These are phyloP conservation scores for Gambusia affinis DNA, from an alignment of 2,113 vertebrate genomes.

Conservation along the genomic window DNA sequence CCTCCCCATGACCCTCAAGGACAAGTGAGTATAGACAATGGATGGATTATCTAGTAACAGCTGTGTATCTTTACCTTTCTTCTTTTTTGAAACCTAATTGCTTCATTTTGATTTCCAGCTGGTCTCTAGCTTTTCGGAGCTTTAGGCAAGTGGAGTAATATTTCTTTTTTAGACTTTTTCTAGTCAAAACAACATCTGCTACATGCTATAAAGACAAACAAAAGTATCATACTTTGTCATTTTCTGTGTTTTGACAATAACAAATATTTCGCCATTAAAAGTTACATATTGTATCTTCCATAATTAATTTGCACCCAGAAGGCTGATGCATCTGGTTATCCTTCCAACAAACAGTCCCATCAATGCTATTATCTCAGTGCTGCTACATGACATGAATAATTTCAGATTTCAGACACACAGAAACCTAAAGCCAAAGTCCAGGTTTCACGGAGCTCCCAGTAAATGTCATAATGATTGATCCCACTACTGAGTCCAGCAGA, in stretches of 20 bases:
- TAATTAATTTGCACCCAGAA: not conserved
- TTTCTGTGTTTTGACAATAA: not conserved
- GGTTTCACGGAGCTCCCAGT: conserved; percentile 43
- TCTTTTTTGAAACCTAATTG: not conserved
- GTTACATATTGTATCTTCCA: not conserved
- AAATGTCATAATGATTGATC: conserved; percentile 56
- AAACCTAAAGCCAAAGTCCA: conserved; percentile 1
- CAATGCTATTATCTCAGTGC: not conserved
- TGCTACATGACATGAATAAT: conserved; percentile 5
- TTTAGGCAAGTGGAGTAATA: too few species aligned
- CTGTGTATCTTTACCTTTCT: not conserved
- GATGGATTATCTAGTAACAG: not conserved
- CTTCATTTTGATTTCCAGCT: not conserved
- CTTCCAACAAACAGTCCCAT: conserved; percentile 13
- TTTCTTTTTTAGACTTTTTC: too few species aligned
- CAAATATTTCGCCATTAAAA: not conserved
- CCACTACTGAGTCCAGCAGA: conserved; percentile 27
- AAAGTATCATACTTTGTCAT: not conserved
- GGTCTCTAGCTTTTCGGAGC: not conserved
- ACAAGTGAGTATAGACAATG: not conserved
- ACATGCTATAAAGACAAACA: not conserved
- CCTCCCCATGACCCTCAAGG: too few species aligned
- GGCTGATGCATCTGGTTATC: not conserved
- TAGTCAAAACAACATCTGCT: not conserved
- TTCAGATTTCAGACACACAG: not conserved